phyloP scores from a whole-genome alignment of 2,797 vertebrate genomes.

The Melanotaenia boesemani region DNA sequence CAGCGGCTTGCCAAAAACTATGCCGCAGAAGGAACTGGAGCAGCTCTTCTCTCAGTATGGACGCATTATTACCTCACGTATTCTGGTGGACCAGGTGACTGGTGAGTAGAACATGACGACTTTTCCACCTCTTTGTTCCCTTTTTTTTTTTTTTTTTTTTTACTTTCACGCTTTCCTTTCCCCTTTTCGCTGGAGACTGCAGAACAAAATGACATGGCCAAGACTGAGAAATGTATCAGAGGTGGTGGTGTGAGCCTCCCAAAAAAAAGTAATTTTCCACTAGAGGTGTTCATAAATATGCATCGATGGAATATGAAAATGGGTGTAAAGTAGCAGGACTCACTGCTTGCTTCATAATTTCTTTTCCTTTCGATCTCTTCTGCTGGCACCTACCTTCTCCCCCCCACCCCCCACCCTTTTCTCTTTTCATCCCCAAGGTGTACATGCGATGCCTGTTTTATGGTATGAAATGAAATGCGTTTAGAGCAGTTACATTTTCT shows the following conservation, averaged over 20 bases:
- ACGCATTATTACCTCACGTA: slow-evolving; percentile 98
- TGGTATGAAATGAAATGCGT: slow-evolving; percentile 84
- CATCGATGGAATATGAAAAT: slow-evolving; percentile 81
- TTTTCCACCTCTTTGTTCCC: background rate
- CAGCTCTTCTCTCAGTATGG: slow-evolving; percentile 98
- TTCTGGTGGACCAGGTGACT: slow-evolving; percentile 97
- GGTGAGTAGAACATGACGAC: slow-evolving; percentile 85
- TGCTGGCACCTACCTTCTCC: slow-evolving; percentile 38
- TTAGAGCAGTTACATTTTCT: slow-evolving; percentile 82
- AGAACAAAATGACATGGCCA: slow-evolving; percentile 44
- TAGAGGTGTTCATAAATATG: slow-evolving; percentile 87
- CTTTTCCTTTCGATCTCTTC: slow-evolving; percentile 45
- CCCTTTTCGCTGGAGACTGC: background rate
- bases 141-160: background rate
- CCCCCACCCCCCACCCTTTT: slow-evolving; percentile 34
- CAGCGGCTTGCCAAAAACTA: slow-evolving; percentile 96
- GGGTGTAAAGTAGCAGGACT: slow-evolving; percentile 70
- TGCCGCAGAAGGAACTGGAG: slow-evolving; percentile 97
- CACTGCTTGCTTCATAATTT: slow-evolving; percentile 79
- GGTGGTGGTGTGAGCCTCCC: slow-evolving; percentile 74
- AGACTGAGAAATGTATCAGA: slow-evolving; percentile 75
- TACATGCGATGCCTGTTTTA: slow-evolving; percentile 82
- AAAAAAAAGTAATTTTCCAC: slow-evolving; percentile 85
- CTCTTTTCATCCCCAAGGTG: slow-evolving; percentile 71
- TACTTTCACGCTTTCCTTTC: background rate